A percentile compares a stretch with the other conserved stretches of the same genome.
These are phyloP conservation scores for Hydrocynus forskahlii DNA, from an alignment of 2,797 vertebrate species.

Conservation along the genomic window DNA sequence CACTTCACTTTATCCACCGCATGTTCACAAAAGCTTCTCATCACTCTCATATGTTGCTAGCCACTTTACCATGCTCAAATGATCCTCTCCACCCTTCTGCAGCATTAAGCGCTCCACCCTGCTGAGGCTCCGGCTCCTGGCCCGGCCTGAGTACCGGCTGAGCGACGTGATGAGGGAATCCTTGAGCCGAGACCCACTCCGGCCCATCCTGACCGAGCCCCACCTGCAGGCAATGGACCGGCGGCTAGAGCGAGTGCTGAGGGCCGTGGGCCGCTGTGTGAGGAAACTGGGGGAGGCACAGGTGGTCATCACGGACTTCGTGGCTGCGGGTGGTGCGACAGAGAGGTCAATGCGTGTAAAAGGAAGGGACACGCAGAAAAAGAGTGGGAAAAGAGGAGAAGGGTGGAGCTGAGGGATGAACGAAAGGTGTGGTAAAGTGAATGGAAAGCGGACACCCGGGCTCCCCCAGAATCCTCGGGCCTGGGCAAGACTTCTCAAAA, in stretches of 20 bases:
- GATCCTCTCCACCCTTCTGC: slow-evolving; percentile 8
- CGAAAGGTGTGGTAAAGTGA: too few relatives aligned
- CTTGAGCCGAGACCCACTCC: slow-evolving; percentile 80
- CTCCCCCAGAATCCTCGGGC: neutral
- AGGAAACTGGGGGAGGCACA: slow-evolving; percentile 76
- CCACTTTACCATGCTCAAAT: too few relatives aligned
- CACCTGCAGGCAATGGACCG: slow-evolving; percentile 92
- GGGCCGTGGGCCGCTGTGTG: slow-evolving; percentile 79
- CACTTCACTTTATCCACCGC: too few relatives aligned
- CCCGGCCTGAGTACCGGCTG: slow-evolving; percentile 79
- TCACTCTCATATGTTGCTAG: too few relatives aligned
- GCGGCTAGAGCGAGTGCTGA: slow-evolving; percentile 82
- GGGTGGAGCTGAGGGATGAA: neutral
- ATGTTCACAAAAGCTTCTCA: too few relatives aligned
- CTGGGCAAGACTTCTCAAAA: neutral
- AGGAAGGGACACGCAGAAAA: neutral
- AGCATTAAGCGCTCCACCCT: slow-evolving; percentile 91
- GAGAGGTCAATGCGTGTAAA: neutral
- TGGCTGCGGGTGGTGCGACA: slow-evolving; percentile 14
- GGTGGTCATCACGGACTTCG: slow-evolving; percentile 80
- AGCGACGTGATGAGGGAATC: slow-evolving; percentile 95
- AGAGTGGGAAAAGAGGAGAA: neutral
- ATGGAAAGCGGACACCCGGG: neutral
- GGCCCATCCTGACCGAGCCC: slow-evolving; percentile 85
- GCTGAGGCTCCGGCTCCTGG: slow-evolving; percentile 83